phyloP scores from a whole-genome alignment of 2,888 invertebrate species.

The Hirtodrosophila alboralis region DNA sequence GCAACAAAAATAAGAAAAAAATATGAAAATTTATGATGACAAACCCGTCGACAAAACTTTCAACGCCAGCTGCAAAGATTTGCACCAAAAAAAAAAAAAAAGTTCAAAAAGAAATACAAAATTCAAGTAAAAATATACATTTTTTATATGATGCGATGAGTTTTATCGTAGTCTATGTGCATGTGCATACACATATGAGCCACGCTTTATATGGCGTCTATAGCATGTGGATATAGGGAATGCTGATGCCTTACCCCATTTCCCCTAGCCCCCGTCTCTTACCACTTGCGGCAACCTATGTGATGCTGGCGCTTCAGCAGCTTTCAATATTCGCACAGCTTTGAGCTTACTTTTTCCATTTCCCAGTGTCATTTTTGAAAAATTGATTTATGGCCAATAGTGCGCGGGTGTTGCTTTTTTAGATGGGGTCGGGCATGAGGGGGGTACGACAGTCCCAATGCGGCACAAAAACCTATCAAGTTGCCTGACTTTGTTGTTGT shows the following conservation, averaged over 20 bases:
- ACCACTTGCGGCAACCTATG: not conserved
- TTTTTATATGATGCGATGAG: constrained; percentile 57
- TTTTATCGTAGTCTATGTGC: constrained; percentile 30
- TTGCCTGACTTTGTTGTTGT: constrained; percentile 54
- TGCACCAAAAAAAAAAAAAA: constrained; percentile 36
- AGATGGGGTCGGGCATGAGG: not conserved
- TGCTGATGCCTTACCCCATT: no score
- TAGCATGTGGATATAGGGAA: constrained; percentile 6
- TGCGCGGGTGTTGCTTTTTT: constrained; percentile 29
- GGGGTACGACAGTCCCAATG: constrained; percentile 35
- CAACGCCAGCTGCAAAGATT: constrained; percentile 76
- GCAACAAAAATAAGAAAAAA: constrained; percentile 20
- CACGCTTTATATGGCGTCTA: constrained; percentile 7
- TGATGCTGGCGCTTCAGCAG: constrained; percentile 26
- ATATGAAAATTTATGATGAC: constrained; percentile 77
- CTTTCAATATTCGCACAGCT: constrained; percentile 75
- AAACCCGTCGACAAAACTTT: constrained; percentile 67
- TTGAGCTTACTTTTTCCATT: constrained; percentile 79
- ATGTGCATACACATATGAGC: constrained; percentile 22
- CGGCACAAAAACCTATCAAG: constrained; percentile 74
- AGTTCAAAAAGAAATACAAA: constrained; percentile 37
- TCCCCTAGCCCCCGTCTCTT: no score
- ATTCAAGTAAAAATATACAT: constrained; percentile 61
- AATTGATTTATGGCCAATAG: constrained; percentile 77
- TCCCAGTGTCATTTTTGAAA: constrained; percentile 76